A percentile compares a stretch with the other conserved stretches of the same genome.
Evolutionary conservation across 2,888 invertebrate species (phyloP).

Genomic region (Metellina segmentata): DNA sequence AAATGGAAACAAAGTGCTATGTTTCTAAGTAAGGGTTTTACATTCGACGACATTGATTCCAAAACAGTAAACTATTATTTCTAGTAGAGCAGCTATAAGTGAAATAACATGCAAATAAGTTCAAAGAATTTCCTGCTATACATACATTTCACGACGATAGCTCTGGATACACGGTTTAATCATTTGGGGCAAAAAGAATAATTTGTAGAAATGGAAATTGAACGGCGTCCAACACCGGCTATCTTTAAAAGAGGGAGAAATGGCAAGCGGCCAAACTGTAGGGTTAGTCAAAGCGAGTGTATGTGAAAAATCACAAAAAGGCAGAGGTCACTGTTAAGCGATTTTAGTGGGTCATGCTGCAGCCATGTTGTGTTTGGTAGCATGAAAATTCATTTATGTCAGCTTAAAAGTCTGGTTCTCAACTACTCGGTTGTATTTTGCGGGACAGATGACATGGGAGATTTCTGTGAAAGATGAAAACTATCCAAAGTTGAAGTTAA

Average conservation of each 20-base stretch:
- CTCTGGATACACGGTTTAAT: background rate
- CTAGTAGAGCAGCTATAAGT: too few species aligned
- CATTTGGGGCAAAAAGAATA: background rate
- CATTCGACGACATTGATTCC: too few species aligned
- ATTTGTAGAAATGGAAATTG: constrained; percentile 28
- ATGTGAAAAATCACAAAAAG: background rate
- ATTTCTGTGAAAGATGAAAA: too few species aligned
- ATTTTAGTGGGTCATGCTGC: constrained; percentile 22
- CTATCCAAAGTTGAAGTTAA: too few species aligned
- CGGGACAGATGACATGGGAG: too few species aligned
- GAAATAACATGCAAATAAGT: background rate
- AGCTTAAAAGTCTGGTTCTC: too few species aligned
- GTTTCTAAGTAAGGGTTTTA: too few species aligned
- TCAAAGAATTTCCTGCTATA: background rate
- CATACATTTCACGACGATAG: background rate
- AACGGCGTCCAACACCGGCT: constrained; percentile 20
- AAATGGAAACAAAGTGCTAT: too few species aligned
- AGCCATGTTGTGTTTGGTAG: background rate
- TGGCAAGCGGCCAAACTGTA: constrained; percentile 8
- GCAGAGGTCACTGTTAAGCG: constrained; percentile 26
- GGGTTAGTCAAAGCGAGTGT: background rate
- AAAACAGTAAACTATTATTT: too few species aligned
- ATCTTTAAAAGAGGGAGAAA: constrained; percentile 4
- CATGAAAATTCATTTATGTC: too few species aligned
- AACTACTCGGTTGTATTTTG: too few species aligned